Evolutionary conservation across 2,888 invertebrate species (phyloP).

Genomic region (Cerastoderma edule): DNA sequence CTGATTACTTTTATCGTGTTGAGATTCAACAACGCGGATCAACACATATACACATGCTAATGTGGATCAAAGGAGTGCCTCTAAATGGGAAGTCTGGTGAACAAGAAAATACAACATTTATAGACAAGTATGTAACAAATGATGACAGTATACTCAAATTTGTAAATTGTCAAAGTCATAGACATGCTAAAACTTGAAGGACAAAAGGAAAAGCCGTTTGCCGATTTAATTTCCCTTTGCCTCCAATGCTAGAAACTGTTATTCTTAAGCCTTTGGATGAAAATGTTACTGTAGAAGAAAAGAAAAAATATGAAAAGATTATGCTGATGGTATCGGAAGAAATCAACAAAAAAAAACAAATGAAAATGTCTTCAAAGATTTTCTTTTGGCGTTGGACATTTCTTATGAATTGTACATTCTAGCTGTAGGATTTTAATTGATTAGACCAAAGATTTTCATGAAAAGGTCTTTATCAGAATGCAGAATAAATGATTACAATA

Average conservation of each 20-base stretch:
- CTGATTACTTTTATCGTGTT: conserved; percentile 17
- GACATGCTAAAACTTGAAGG: conserved; percentile 44
- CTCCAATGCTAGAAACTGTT: conserved; percentile 41
- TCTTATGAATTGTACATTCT: too few relatives aligned
- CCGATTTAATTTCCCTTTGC: conserved; percentile 48
- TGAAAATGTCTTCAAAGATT: neutral
- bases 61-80: conserved; percentile 23
- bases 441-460: too few relatives aligned
- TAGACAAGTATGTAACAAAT: conserved; percentile 33
- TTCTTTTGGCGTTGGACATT: too few relatives aligned
- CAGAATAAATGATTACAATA: too few relatives aligned
- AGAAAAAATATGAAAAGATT: too few relatives aligned
- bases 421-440: too few relatives aligned
- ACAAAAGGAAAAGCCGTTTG: conserved; percentile 26
- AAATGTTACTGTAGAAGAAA: too few relatives aligned
- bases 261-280: conserved; percentile 41
- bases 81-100: neutral
- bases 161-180: conserved; percentile 39
- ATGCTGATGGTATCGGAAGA: neutral
- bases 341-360: neutral
- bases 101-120: conserved; percentile 8
- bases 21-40: conserved; percentile 23
- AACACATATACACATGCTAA: conserved; percentile 29
- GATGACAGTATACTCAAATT: conserved; percentile 17
- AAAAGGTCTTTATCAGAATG: too few relatives aligned